Conservation (phyloP, 2,113 vertebrate genomes). For the Parus major region DNA sequence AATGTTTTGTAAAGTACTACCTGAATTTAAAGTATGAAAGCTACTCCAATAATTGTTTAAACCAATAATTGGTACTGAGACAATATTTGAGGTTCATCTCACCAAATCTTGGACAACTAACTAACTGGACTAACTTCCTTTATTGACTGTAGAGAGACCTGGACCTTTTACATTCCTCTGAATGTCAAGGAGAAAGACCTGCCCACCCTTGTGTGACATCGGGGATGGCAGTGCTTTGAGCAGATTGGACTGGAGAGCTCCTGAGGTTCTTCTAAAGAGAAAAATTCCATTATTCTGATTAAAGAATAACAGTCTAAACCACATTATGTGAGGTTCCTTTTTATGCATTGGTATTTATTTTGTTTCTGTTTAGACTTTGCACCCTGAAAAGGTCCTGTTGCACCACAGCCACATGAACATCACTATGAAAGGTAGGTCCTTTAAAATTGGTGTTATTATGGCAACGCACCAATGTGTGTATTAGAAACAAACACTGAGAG, state of each 20-base stretch:
- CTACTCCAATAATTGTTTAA: not conserved
- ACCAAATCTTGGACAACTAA: not conserved
- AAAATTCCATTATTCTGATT: not conserved
- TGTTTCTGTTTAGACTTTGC: not conserved
- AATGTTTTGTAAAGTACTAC: not conserved
- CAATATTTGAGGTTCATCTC: not conserved
- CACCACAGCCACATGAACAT: not conserved
- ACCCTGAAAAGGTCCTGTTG: not conserved
- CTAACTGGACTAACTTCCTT: not conserved
- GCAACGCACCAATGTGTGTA: not conserved
- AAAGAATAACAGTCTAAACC: not conserved
- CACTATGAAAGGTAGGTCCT: not conserved
- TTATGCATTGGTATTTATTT: not conserved
- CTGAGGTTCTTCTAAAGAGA: not conserved
- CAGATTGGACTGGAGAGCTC: not conserved
- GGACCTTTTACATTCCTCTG: not conserved
- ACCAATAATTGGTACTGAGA: not conserved
- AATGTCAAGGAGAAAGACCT: not conserved
- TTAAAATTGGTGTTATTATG: not conserved
- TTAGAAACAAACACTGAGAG: not conserved
- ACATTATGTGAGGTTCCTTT: not conserved
- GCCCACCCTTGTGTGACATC: not conserved
- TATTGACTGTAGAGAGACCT: not conserved
- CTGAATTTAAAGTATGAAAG: not conserved
- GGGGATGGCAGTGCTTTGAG: not conserved